Conservation (phyloP, 2,113 vertebrate species). For the Osmerus mordax region DNA sequence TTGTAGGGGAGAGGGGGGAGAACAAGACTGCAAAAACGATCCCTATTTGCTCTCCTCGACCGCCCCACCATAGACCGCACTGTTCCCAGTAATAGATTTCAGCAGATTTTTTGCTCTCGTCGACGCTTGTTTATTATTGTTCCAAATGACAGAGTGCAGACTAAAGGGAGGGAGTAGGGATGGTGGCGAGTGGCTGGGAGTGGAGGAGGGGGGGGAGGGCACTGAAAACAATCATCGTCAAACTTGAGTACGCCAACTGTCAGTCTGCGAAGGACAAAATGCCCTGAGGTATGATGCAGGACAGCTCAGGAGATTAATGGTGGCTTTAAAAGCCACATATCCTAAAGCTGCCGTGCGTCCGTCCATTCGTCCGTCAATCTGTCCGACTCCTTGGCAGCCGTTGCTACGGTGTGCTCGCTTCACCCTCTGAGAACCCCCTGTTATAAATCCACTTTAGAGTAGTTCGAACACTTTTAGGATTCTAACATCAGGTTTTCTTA, state of each 20-base stretch:
- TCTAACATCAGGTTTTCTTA: conserved; percentile 5
- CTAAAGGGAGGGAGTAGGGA: conserved; percentile 38
- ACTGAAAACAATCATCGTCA: conserved; percentile 61
- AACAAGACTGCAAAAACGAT: background rate
- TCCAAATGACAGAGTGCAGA: conserved; percentile 73
- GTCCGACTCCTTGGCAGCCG: background rate
- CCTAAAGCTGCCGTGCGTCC: conserved; percentile 26
- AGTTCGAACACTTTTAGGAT: background rate
- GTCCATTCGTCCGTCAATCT: background rate
- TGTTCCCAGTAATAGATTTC: conserved; percentile 69
- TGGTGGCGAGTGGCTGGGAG: conserved; percentile 19
- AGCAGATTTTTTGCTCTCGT: conserved; percentile 58
- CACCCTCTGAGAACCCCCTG: conserved; percentile 6
- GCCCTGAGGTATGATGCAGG: conserved; percentile 29
- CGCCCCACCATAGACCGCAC: conserved; percentile 52
- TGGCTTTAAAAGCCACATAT: conserved; percentile 59
- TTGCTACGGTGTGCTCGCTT: conserved; percentile 14
- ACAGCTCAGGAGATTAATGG: conserved; percentile 56
- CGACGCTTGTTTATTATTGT: conserved; percentile 72
- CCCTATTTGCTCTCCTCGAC: conserved; percentile 10
- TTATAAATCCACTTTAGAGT: conserved; percentile 8
- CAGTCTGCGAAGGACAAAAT: conserved; percentile 40
- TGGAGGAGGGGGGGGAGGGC: conserved; percentile 4
- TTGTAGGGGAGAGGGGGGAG: conserved; percentile 10
- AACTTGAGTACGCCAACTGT: conserved; percentile 50